Evolutionary conservation across 2,797 vertebrate genomes (phyloP).

Genomic region (Ctenopoma kingsleyae): DNA sequence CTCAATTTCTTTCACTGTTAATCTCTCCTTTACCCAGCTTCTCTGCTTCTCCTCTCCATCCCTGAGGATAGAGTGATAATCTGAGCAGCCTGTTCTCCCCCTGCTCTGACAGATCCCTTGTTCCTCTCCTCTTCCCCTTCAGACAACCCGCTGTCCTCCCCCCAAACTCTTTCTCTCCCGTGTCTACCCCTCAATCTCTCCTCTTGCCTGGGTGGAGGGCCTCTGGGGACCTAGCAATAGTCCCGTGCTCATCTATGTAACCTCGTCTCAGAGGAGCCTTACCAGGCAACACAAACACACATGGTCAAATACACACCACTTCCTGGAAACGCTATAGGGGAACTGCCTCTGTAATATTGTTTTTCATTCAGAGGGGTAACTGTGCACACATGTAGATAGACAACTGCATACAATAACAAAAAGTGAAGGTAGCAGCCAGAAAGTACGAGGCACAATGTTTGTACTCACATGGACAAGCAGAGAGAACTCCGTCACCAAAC

Average conservation of each 20-base stretch:
- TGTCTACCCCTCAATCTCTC: conserved; percentile 41
- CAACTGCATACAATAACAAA: background rate
- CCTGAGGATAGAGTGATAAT: conserved; percentile 80
- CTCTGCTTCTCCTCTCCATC: conserved; percentile 57
- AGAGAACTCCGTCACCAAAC: conserved; percentile 93
- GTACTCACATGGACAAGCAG: conserved; percentile 93
- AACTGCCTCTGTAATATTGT: conserved; percentile 52
- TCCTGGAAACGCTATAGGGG: conserved; percentile 51
- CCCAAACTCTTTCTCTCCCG: conserved; percentile 27
- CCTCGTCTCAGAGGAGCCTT: conserved; percentile 66
- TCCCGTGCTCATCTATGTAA: conserved; percentile 57
- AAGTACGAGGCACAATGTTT: conserved; percentile 3
- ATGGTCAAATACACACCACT: conserved; percentile 51
- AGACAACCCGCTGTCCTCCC: conserved; percentile 46
- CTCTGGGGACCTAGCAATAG: conserved; percentile 60
- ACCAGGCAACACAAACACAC: conserved; percentile 62
- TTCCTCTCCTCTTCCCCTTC: conserved; percentile 54
- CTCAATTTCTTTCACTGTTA: conserved; percentile 43
- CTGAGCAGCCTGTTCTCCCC: conserved; percentile 83
- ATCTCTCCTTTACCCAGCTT: conserved; percentile 53
- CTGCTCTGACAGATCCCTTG: conserved; percentile 72
- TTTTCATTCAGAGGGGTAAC: conserved; percentile 42
- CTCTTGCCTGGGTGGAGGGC: conserved; percentile 42
- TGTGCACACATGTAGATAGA: conserved; percentile 46
- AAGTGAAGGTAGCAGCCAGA: conserved; percentile 12